Percentiles rank a stretch among this genome's conserved stretches.
Evolutionary conservation across 2,888 invertebrate genomes (phyloP).

Genomic region (Chirona hameri): DNA sequence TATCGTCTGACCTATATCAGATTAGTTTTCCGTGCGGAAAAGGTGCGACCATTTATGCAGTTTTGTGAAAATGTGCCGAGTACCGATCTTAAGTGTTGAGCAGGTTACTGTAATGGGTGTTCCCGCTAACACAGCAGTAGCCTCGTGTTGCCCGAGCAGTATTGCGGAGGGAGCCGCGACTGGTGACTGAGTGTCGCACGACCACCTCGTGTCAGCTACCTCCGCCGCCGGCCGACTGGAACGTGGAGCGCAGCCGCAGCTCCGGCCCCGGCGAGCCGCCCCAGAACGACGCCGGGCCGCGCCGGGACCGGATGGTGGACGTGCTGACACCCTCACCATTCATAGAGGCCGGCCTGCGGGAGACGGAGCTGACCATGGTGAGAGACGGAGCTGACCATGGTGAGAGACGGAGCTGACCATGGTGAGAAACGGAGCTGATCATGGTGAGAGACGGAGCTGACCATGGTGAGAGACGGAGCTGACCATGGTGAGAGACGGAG

Average conservation of each 20-base stretch:
- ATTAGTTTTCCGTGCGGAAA: too few species aligned
- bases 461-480: neutral
- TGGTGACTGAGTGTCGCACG: neutral
- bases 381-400: neutral
- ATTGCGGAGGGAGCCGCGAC: neutral
- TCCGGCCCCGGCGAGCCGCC: neutral
- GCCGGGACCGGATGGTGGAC: neutral
- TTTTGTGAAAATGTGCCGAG: too few species aligned
- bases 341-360: neutral
- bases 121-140: too few species aligned
- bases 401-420: neutral
- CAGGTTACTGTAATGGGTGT: too few species aligned
- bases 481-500: neutral
- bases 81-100: too few species aligned
- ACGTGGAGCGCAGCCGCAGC: neutral
- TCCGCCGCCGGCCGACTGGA: neutral
- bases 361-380: neutral
- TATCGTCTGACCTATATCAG: too few species aligned
- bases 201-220: neutral
- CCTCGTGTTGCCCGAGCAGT: neutral
- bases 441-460: neutral
- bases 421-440: neutral
- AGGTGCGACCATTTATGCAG: too few species aligned
- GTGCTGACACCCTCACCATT: neutral
- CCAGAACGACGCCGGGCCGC: neutral